Base-by-base conservation (phyloP, 2,113 vertebrate species). In the Nerophis lumbriciformis region DNA sequence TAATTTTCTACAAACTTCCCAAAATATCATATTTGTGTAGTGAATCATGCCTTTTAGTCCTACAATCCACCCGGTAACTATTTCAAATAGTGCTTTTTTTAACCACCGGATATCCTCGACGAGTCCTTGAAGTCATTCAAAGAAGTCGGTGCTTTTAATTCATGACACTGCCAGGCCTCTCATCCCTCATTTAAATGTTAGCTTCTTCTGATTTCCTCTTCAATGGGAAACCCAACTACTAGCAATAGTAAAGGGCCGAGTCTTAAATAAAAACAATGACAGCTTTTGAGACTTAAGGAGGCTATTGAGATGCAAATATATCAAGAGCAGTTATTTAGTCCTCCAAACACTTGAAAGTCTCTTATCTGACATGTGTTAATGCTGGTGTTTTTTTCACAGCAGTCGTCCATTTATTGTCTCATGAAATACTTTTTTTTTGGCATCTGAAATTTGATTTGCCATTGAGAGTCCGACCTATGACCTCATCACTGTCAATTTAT, bases 241-340 rank as follows among this genome's bases (percentile, higher is more conserved):
- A 85, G 53, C 76, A 80, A 81, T 75, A 84, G 80, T 80, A 85
- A 86, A 87, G 78, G 66, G 53, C 73, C 6, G 48, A 69, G 47
- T 72, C 85, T 83, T 89, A 86, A 84, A 79, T 79, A 82, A 89
- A 91, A 90, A 91, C 91, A 92, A 91, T 89, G 80, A 87, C 81
- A 89, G 85, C 88, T 90, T 28, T 89, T 87, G 83, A 91, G 81
- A 89, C 85, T 88, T 90, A 86, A 88, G 88, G 85, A 75, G 64
- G 45, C 88, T 77, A 91, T 91, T 92, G 84, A 90, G 75, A 91
- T 93, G 90, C 88, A 85, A 91, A 92, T 85, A 81, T 75, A 85
- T 78, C 85, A 82, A 80, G 76, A 76, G 86, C 85, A 85, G 84
- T 92, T 88, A 91, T 90, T 90, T 89, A 88, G 87, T 83, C 88